Evolutionary conservation across 2,113 vertebrate species (phyloP).

Genomic region (Ailurus styani): DNA sequence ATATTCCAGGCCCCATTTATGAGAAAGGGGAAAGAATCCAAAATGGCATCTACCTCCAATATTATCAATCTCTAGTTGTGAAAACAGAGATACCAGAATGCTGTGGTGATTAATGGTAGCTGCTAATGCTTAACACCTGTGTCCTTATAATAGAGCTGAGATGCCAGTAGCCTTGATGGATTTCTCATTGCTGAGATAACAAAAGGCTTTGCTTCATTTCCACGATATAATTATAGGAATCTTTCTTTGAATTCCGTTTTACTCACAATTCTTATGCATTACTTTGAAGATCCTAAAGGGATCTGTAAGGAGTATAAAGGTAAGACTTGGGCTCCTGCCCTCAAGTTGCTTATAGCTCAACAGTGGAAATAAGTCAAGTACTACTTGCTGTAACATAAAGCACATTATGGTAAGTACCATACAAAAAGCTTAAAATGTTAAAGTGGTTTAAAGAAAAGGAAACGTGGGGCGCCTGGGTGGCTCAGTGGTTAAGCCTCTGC

Average conservation of each 20-base stretch:
- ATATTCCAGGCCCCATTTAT: background rate
- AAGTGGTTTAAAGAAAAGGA: background rate
- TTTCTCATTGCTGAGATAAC: background rate
- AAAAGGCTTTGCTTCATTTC: background rate
- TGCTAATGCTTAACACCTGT: background rate
- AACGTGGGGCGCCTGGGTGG: too few species aligned
- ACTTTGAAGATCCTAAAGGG: background rate
- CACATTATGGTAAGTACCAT: background rate
- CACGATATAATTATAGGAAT: background rate
- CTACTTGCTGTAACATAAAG: background rate
- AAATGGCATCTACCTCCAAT: background rate
- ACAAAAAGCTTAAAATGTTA: background rate
- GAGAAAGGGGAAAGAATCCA: background rate
- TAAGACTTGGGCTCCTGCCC: background rate
- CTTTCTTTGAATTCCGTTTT: background rate
- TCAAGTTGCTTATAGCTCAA: background rate
- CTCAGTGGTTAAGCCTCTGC: too few species aligned
- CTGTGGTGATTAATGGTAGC: background rate
- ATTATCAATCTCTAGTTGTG: background rate
- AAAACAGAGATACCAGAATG: background rate
- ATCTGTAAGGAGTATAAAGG: background rate
- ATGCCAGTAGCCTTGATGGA: background rate
- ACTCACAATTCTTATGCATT: background rate
- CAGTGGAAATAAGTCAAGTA: background rate
- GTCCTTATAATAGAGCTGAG: background rate